Conservation (phyloP, 2,113 vertebrate species). For the mouse (Mus musculus) region DNA sequence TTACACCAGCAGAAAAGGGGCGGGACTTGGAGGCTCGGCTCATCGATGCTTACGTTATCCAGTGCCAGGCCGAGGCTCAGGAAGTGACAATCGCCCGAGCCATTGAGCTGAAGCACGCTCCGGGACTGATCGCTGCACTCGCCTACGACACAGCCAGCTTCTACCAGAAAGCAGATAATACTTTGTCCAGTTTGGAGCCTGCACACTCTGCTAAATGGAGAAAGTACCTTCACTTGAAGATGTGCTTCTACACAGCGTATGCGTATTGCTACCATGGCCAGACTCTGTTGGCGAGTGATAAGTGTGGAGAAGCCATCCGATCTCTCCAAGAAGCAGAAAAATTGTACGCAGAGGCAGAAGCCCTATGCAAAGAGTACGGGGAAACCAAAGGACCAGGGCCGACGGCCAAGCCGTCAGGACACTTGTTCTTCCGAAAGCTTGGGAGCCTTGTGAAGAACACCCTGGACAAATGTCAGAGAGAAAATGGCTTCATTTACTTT, state of each 20-base stretch:
- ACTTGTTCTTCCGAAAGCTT: conserved; percentile 97
- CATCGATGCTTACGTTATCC: conserved; percentile 94
- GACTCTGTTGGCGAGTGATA: conserved; percentile 94
- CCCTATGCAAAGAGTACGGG: conserved; percentile 97
- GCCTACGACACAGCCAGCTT: conserved; percentile 97
- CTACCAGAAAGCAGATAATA: conserved; percentile 97
- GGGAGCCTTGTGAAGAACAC: conserved; percentile 94
- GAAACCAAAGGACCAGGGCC: conserved; percentile 97
- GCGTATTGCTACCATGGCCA: conserved; percentile 97
- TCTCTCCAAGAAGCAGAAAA: conserved; percentile 98
- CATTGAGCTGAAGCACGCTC: conserved; percentile 97
- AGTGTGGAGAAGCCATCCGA: conserved; percentile 98
- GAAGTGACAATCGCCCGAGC: conserved; percentile 99
- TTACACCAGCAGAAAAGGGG: conserved; percentile 97
- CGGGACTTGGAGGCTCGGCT: conserved; percentile 95
- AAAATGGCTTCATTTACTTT: conserved; percentile 99
- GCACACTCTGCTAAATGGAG: too few species aligned
- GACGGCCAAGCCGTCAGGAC: conserved; percentile 96
- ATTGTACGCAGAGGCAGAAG: conserved; percentile 94
- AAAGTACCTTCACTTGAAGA: too few species aligned
- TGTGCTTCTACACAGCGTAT: too few species aligned
- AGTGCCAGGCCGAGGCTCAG: conserved; percentile 98
- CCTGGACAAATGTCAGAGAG: conserved; percentile 97
- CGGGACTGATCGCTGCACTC: conserved; percentile 94
- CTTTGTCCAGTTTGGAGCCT: too few species aligned